Evolutionary conservation across 2,888 invertebrate genomes (phyloP), one percentile per base, ranked within the genome.

Genomic region (Dysmachus trigonus): DNA sequence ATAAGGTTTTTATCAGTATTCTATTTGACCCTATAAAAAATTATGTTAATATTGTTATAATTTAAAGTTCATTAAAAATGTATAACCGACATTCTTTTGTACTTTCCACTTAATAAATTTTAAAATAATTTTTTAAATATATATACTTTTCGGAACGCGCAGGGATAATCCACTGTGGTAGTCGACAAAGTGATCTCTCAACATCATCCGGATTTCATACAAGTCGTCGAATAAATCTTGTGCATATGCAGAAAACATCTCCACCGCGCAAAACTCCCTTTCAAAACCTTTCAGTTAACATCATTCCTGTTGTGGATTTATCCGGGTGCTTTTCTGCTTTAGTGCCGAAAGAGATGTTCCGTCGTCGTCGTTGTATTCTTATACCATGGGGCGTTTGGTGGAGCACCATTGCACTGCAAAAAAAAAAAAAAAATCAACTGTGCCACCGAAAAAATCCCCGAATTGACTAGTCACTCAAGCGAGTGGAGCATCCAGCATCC

Each of bases 401-500:
- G 62, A 27, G 27, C 27, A 2, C 62, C 27, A 27, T 10, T 62
- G 62, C 62, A 62, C n/a, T n/a, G n/a, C n/a, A n/a, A n/a, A n/a
- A n/a, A n/a, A n/a, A n/a, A n/a, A n/a, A n/a, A n/a, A 62, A 62
- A 62, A 62, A 62, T 62, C 62, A 62, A 22, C 62, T 62, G 22
- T 10, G 10, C 27, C 27, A 62, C 22, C 27, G 62, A 62, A 62
- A 62, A 27, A 62, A 62, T 62, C 62, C 18, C 62, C 8, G 62
- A 62, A 62, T 62, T 62, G 62, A 62, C 62, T 62, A 62, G 62
- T 62, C 62, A 62, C 62, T 62, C 62, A 62, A 62, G 73, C 73
- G 33, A 31, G 47, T n/a, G 73, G 15, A 73, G 33, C n/a, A 47
- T 47, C 47, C 47, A 73, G 35, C 33, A 35, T 73, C 73, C 73